These are phyloP conservation scores for Psilopogon haemacephalus DNA, from an alignment of 2,113 vertebrate genomes.

Conservation along the genomic window DNA sequence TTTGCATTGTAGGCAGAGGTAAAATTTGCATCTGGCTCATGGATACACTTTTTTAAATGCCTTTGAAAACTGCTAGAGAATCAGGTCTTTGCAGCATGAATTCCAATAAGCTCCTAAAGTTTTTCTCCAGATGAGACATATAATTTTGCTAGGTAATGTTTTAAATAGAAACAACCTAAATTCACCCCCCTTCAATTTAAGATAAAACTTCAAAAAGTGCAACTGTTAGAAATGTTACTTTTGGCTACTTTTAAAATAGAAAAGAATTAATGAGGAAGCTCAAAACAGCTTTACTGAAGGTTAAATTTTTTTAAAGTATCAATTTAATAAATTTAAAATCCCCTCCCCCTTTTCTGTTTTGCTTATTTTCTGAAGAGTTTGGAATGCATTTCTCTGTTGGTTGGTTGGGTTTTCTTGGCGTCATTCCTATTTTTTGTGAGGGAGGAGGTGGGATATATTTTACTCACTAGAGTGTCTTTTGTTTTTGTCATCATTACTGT, in stretches of 20 bases:
- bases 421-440: background rate
- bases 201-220: background rate
- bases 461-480: background rate
- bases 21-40: background rate
- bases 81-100: background rate
- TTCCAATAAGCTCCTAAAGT: background rate
- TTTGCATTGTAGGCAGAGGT: background rate
- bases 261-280: background rate
- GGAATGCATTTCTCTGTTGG: background rate
- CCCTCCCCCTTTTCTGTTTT: fast-evolving
- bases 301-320: background rate
- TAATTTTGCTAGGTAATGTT: background rate
- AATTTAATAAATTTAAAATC: background rate
- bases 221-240: background rate
- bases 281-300: background rate
- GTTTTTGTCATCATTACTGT: background rate
- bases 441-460: fast-evolving
- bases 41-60: background rate
- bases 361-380: background rate
- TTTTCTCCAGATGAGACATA: background rate
- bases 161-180: background rate
- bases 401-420: background rate
- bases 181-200: background rate
- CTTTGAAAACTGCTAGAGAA: background rate
- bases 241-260: background rate